Conservation (phyloP, 2,797 vertebrate genomes). For the Anguilla obscura region DNA sequence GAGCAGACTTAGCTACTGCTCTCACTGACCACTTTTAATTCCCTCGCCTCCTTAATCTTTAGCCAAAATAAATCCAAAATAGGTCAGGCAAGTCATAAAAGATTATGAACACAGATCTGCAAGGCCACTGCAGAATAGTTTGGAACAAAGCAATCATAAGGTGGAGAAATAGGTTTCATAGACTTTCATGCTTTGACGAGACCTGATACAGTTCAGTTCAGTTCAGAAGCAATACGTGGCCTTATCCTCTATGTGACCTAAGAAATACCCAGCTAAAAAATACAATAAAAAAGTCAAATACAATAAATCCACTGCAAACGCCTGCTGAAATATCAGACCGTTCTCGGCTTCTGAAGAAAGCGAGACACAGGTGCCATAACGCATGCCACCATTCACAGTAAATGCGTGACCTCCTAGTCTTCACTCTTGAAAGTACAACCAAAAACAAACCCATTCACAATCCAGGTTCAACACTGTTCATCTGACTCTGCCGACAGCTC, state of each 20-base stretch:
- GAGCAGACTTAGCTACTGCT: conserved; percentile 4
- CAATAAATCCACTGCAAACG: conserved; percentile 19
- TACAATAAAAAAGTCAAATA: background rate
- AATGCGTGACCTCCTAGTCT: too few relatives aligned
- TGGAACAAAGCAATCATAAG: background rate
- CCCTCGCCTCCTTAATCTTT: background rate
- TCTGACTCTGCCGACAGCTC: background rate
- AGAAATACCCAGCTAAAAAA: conserved; percentile 13
- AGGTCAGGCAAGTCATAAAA: background rate
- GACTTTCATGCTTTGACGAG: background rate
- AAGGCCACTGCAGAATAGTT: background rate
- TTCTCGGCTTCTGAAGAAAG: background rate
- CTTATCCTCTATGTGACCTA: background rate
- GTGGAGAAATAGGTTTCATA: background rate
- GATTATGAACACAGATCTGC: background rate
- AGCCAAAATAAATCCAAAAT: background rate
- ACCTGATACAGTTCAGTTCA: background rate
- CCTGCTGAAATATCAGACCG: background rate
- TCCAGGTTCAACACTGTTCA: background rate
- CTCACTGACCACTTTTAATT: background rate
- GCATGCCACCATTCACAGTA: background rate
- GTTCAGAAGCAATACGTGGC: background rate
- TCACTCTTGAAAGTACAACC: conserved; percentile 5
- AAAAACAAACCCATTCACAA: conserved; percentile 3
- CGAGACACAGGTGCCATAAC: background rate